These are phyloP conservation scores for Eunapius fragilis DNA, from an alignment of 37 sponge, comb jelly and placozoan species.

Conservation along the genomic window DNA sequence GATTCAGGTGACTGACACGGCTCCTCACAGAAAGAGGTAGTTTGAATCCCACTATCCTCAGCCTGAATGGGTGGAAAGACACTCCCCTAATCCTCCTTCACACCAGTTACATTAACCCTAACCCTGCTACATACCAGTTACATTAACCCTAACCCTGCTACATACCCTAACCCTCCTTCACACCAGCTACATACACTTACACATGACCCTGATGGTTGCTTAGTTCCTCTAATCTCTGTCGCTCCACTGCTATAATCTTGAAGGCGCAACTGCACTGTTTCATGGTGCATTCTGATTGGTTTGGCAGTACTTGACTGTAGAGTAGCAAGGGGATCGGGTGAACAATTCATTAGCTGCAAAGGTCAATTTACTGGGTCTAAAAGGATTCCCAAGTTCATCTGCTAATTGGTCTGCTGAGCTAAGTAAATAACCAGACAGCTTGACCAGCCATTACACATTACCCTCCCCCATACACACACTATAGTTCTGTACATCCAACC, in stretches of 20 bases:
- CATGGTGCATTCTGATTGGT: neutral
- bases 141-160: neutral
- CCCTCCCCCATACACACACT: too few relatives aligned
- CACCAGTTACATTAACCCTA: too few relatives aligned
- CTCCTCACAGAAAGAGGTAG: neutral
- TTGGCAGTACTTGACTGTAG: neutral
- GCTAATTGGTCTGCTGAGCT: too few relatives aligned
- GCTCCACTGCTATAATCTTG: too few relatives aligned
- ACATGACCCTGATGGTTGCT: neutral
- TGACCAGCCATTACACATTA: too few relatives aligned
- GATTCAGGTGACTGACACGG: neutral
- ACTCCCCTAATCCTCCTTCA: too few relatives aligned
- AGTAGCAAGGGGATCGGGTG: neutral
- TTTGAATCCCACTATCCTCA: neutral
- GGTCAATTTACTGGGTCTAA: too few relatives aligned
- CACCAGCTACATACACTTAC: neutral
- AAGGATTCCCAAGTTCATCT: too few relatives aligned
- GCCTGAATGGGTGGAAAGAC: neutral
- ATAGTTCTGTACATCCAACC: neutral
- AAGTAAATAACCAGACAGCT: too few relatives aligned
- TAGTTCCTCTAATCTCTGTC: neutral
- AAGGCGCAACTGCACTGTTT: neutral
- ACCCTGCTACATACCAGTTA: neutral
- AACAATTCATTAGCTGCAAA: too few relatives aligned
- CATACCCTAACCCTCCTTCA: neutral